phyloP scores from a whole-genome alignment of 2,113 vertebrate genomes.

The Varanus salvator region DNA sequence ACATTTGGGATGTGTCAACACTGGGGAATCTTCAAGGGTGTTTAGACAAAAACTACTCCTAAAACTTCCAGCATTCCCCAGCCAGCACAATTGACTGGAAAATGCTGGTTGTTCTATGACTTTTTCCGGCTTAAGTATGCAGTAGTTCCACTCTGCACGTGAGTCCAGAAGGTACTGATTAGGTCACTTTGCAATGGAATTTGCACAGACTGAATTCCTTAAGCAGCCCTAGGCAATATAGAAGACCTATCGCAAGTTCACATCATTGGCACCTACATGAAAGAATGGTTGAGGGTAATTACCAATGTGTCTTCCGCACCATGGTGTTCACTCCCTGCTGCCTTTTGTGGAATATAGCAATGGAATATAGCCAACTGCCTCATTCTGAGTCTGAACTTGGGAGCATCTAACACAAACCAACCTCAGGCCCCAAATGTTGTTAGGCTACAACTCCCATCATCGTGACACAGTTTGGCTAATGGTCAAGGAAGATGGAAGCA shows the following conservation, averaged over 20 bases:
- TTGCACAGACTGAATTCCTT: not conserved
- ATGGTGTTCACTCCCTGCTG: not conserved
- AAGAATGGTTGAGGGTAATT: not conserved
- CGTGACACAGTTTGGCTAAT: too few relatives aligned
- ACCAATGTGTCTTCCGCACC: not conserved
- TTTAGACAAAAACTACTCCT: too few relatives aligned
- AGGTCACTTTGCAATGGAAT: not conserved
- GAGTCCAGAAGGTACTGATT: not conserved
- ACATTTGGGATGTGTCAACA: too few relatives aligned
- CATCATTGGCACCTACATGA: not conserved
- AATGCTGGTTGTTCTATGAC: too few relatives aligned
- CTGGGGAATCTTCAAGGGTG: not conserved
- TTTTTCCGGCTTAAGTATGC: too few relatives aligned
- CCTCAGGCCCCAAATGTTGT: not conserved
- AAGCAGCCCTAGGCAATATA: not conserved
- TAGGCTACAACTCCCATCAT: not conserved
- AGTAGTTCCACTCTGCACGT: not conserved
- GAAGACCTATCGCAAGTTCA: not conserved
- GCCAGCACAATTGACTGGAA: too few relatives aligned
- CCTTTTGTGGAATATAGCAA: not conserved
- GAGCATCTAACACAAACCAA: not conserved
- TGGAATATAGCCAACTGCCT: not conserved
- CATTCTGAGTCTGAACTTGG: not conserved
- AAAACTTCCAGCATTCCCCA: too few relatives aligned
- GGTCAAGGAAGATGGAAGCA: too few relatives aligned